phyloP scores from a whole-genome alignment of 2,113 vertebrate genomes.

The Heterochromis multidens region DNA sequence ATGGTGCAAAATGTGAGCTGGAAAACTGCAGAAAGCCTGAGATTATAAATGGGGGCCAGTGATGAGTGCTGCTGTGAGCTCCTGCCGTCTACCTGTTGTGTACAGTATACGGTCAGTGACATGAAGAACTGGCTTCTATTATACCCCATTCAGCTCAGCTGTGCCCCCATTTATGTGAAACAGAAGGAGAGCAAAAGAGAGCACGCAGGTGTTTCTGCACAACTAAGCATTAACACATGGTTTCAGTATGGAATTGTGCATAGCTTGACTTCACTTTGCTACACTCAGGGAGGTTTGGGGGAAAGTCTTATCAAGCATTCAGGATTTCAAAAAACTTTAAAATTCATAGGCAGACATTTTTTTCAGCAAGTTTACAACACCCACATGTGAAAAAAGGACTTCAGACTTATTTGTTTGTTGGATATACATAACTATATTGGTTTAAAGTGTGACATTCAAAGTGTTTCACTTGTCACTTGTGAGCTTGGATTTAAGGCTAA shows the following conservation, averaged over 20 bases:
- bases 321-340: constrained; percentile 12
- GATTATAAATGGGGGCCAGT: not conserved
- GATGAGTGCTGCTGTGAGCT: not conserved
- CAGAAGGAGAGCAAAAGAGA: not conserved
- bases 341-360: constrained; percentile 2
- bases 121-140: constrained; percentile 21
- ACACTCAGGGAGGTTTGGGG: constrained; percentile 5
- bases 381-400: not conserved
- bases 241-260: constrained; percentile 28
- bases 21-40: not conserved
- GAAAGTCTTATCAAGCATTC: constrained; percentile 44
- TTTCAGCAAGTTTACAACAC: not conserved
- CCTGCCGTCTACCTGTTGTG: constrained; percentile 11
- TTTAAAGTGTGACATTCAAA: constrained; percentile 8
- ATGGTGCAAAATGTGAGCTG: not conserved
- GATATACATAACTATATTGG: not conserved
- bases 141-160: not conserved
- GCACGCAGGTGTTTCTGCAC: constrained; percentile 25
- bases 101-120: constrained; percentile 25
- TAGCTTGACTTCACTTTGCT: constrained; percentile 37
- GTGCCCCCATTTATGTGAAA: not conserved
- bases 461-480: not conserved
- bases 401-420: constrained; percentile 12
- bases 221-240: constrained; percentile 13
- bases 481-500: not conserved